A percentile compares a stretch with the other conserved stretches of the same genome.
Evolutionary conservation across 2,113 vertebrate species (phyloP).

Genomic region (Prunella fulvescens): DNA sequence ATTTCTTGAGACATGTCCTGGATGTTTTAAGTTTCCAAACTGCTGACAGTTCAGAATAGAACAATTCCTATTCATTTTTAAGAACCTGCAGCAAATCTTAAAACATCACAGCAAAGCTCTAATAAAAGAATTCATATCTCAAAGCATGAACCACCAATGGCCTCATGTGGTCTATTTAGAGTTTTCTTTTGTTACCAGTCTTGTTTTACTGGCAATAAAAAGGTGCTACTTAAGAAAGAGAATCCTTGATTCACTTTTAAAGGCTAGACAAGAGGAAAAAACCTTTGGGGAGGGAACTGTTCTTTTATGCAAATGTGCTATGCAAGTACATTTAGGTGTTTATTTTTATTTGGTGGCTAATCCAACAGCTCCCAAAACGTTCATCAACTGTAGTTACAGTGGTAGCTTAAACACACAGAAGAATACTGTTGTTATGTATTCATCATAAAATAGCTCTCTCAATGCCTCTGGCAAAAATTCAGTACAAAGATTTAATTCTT

Average conservation of each 20-base stretch:
- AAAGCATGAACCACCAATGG: not conserved
- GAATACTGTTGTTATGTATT: not conserved
- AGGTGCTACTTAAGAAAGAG: not conserved
- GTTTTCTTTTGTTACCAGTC: not conserved
- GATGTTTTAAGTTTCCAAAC: slow-evolving; percentile 15
- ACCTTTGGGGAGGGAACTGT: not conserved
- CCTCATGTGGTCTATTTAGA: slow-evolving; percentile 5
- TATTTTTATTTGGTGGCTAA: not conserved
- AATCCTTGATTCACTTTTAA: not conserved
- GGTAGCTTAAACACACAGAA: not conserved
- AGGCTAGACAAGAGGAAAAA: not conserved
- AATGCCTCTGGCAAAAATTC: not conserved
- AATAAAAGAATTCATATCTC: not conserved
- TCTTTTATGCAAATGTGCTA: not conserved
- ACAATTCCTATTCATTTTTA: not conserved
- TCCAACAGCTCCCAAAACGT: not conserved
- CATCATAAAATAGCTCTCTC: not conserved
- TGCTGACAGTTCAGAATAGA: slow-evolving; percentile 14
- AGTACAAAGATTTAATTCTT: not conserved
- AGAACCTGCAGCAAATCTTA: slow-evolving; percentile 18
- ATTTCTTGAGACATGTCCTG: slow-evolving; percentile 24
- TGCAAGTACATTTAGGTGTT: not conserved
- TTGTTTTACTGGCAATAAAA: not conserved
- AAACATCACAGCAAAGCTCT: slow-evolving; percentile 4
- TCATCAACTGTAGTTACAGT: not conserved